phyloP scores from a whole-genome alignment of 1,140 invertebrate genomes.

The Drosophila pachea region DNA sequence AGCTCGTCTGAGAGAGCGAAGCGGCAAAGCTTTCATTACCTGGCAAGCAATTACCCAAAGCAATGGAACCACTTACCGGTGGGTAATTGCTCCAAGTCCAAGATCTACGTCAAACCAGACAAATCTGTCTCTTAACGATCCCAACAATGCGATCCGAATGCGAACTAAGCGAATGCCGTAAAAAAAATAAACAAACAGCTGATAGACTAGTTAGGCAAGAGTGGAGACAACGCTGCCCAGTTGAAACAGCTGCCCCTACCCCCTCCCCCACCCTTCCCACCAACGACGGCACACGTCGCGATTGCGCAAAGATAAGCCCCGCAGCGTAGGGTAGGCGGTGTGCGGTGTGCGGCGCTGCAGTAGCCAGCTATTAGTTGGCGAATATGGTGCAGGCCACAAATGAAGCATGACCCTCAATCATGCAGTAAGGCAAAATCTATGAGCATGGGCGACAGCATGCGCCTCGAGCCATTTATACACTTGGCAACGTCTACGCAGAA shows the following conservation, averaged over 20 bases:
- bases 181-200: constrained; percentile 22
- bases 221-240: constrained; percentile 14
- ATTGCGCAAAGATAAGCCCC: constrained; percentile 29
- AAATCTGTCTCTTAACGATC: constrained; percentile 16
- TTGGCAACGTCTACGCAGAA: constrained; percentile 43
- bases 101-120: neutral
- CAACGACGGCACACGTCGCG: constrained; percentile 22
- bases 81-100: neutral
- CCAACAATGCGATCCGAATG: neutral
- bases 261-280: neutral
- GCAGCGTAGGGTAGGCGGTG: constrained; percentile 25
- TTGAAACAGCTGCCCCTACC: constrained; percentile 9
- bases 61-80: constrained; percentile 14
- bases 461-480: constrained; percentile 15
- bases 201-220: constrained; percentile 10
- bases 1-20: constrained; percentile 5
- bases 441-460: constrained; percentile 2
- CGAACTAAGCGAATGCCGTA: constrained; percentile 1
- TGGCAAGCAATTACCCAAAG: constrained; percentile 8
- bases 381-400: constrained; percentile 11
- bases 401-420: constrained; percentile 47
- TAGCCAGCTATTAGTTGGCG: constrained; percentile 5
- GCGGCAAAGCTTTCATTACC: neutral
- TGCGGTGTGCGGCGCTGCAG: neutral
- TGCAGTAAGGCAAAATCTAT: constrained; percentile 27